Evolutionary conservation across 2,797 vertebrate species (phyloP).

Genomic region (Lepidocolaptes lacrymiger): DNA sequence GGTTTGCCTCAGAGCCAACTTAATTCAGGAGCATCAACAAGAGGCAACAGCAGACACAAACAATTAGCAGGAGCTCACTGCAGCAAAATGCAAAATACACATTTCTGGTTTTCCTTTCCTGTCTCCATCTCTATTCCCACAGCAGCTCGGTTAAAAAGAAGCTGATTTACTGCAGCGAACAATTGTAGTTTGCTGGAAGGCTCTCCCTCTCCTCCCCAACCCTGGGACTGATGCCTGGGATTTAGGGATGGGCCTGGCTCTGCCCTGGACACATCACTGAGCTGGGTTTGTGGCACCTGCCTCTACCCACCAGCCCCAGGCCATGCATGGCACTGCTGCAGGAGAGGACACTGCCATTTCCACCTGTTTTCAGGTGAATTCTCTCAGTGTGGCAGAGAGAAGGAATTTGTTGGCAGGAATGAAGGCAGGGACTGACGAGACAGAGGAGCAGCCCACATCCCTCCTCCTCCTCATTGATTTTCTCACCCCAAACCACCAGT

Average conservation of each 20-base stretch:
- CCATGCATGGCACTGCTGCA: neutral
- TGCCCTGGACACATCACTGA: neutral
- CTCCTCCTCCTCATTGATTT: neutral
- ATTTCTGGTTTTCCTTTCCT: neutral
- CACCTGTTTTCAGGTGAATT: neutral
- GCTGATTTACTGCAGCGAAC: neutral
- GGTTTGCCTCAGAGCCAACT: neutral
- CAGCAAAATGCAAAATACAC: neutral
- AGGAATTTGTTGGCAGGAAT: neutral
- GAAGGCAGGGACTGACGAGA: neutral
- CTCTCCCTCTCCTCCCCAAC: neutral
- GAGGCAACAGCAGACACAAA: neutral
- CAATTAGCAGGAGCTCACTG: neutral
- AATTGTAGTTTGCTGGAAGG: neutral
- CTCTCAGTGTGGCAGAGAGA: neutral
- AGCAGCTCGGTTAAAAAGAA: neutral
- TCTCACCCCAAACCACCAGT: neutral
- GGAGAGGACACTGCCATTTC: neutral
- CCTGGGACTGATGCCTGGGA: neutral
- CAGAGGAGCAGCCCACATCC: rapidly evolving
- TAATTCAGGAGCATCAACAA: neutral
- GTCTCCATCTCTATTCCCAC: neutral
- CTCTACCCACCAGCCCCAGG: neutral
- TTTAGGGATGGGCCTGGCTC: neutral
- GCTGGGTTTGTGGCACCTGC: neutral